Evolutionary conservation across 2,888 invertebrate genomes (phyloP).

Genomic region (Heteropelma amictum): DNA sequence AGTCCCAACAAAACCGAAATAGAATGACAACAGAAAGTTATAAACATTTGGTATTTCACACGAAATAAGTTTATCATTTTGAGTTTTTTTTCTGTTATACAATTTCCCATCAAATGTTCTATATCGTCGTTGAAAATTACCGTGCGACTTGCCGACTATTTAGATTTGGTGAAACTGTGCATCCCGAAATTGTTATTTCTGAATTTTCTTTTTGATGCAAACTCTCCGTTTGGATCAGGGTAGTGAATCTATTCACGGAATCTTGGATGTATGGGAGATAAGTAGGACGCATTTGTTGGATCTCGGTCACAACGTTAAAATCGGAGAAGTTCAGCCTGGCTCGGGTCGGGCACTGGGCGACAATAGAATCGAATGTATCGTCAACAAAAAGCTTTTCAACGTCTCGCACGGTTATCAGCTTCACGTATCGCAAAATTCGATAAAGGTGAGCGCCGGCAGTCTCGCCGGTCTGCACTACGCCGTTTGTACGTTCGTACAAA

Average conservation of each 20-base stretch:
- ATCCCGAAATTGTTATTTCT: neutral
- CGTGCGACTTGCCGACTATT: no score
- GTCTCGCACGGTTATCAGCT: constrained; percentile 79
- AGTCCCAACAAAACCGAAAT: no score
- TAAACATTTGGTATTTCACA: no score
- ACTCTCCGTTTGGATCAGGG: constrained; percentile 61
- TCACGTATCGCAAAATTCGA: constrained; percentile 78
- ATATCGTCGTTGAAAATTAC: no score
- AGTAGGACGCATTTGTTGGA: constrained; percentile 77
- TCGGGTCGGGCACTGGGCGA: constrained; percentile 74
- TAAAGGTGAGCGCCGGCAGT: constrained; percentile 80
- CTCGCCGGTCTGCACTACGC: constrained; percentile 81
- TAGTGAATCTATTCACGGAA: constrained; percentile 75
- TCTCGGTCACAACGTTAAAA: constrained; percentile 78
- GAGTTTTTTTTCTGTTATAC: no score
- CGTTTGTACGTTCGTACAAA: constrained; percentile 80
- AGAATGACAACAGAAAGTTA: no score
- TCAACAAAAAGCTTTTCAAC: constrained; percentile 79
- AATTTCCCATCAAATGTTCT: no score
- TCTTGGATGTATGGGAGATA: constrained; percentile 80
- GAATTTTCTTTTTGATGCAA: neutral
- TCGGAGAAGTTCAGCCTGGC: constrained; percentile 77
- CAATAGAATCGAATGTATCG: constrained; percentile 79
- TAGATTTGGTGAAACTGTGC: no score
- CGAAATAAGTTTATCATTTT: no score